Percentiles rank a stretch among this genome's conserved stretches.
phyloP scores from a whole-genome alignment of 2,888 invertebrate species.

The Panzeria rudis region DNA sequence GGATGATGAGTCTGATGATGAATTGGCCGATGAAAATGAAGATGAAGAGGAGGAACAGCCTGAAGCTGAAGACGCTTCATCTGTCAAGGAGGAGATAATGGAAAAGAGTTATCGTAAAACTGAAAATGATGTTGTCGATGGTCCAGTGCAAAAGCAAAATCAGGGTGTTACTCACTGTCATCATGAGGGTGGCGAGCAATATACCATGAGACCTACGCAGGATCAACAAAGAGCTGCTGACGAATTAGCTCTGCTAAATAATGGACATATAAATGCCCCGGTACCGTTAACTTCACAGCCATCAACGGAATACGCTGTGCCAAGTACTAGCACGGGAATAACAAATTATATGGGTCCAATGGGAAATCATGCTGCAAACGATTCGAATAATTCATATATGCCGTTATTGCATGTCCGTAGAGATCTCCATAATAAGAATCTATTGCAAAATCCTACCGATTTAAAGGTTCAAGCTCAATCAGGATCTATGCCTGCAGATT shows the following conservation, averaged over 20 bases:
- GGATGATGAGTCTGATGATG: conserved; percentile 79
- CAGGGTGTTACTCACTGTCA: conserved; percentile 88
- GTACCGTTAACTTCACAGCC: conserved; percentile 51
- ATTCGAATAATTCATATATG: conserved; percentile 81
- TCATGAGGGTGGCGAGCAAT: conserved; percentile 87
- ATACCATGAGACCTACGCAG: conserved; percentile 90
- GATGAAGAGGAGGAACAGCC: conserved; percentile 62
- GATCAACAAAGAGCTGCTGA: conserved; percentile 80
- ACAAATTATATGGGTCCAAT: conserved; percentile 73
- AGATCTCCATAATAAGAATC: conserved; percentile 87
- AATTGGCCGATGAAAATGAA: conserved; percentile 74
- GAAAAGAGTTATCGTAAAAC: conserved; percentile 46
- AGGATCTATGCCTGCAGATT: conserved; percentile 70
- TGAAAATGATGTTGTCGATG: conserved; percentile 65
- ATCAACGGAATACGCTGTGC: conserved; percentile 72
- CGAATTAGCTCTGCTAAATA: conserved; percentile 69
- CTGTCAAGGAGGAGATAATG: conserved; percentile 70
- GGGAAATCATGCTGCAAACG: conserved; percentile 68
- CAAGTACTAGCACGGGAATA: conserved; percentile 69
- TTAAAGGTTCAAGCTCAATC: conserved; percentile 76
- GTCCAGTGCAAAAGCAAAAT: conserved; percentile 68
- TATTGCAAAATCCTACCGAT: conserved; percentile 66
- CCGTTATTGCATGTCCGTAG: conserved; percentile 90
- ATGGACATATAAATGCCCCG: conserved; percentile 1
- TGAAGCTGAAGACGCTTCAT: conserved; percentile 70